These are phyloP conservation scores for Drosophila picticornis DNA, from an alignment of 2,888 invertebrate species.

Conservation along the genomic window DNA sequence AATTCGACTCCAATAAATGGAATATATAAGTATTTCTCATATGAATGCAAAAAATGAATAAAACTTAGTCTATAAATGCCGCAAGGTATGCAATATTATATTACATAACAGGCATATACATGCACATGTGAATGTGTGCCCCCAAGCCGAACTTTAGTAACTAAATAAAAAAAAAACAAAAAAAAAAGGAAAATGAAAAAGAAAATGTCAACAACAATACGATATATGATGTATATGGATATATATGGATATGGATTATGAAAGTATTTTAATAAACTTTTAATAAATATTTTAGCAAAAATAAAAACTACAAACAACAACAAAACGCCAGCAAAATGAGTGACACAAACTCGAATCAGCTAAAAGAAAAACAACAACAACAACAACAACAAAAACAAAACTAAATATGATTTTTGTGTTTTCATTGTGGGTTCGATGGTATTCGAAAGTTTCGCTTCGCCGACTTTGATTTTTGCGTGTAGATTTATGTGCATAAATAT, in stretches of 20 bases:
- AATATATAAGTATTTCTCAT: slow-evolving; percentile 33
- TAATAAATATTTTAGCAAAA: slow-evolving; percentile 80
- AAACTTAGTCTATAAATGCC: slow-evolving; percentile 71
- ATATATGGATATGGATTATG: slow-evolving; percentile 66
- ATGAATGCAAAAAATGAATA: slow-evolving; percentile 39
- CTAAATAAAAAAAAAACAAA: slow-evolving; percentile 1
- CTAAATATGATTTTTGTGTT: slow-evolving; percentile 34
- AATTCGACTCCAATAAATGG: slow-evolving; percentile 69
- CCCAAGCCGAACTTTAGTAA: slow-evolving; percentile 24
- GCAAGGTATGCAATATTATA: slow-evolving; percentile 80
- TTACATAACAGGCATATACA: slow-evolving; percentile 54
- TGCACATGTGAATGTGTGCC: slow-evolving; percentile 19
- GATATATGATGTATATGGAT: slow-evolving; percentile 50
- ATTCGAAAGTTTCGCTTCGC: slow-evolving; percentile 9
- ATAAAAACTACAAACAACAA: slow-evolving; percentile 46
- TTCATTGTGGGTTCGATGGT: slow-evolving; percentile 12
- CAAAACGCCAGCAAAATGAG: slow-evolving; percentile 37
- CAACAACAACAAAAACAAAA: slow-evolving; percentile 8
- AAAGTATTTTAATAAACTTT: slow-evolving; percentile 80
- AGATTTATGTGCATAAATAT: slow-evolving; percentile 50
- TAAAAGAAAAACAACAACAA: slow-evolving; percentile 15
- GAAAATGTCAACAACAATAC: slow-evolving; percentile 52
- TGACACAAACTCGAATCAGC: slow-evolving; percentile 34
- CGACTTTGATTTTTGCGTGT: slow-evolving; percentile 3
- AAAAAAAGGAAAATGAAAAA: not conserved